Evolutionary conservation across 2,797 vertebrate genomes (phyloP).

Genomic region (Cuniculus paca): DNA sequence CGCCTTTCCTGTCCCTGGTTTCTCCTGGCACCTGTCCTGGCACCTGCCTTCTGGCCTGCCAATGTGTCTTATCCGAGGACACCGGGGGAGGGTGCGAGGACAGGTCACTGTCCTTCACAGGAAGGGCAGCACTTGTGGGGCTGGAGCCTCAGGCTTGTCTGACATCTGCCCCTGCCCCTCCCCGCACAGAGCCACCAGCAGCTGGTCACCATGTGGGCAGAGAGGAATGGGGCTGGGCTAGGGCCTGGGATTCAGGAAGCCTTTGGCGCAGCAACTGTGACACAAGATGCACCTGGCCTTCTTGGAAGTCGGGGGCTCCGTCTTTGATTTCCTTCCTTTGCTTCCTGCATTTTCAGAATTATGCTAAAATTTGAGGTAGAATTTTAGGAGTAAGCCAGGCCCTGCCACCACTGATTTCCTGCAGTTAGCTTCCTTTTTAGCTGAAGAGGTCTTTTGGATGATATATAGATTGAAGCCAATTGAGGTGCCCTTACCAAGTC

Average conservation of each 20-base stretch:
- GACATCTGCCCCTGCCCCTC: slow-evolving; percentile 9
- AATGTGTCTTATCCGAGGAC: not conserved
- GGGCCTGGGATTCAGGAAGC: slow-evolving; percentile 67
- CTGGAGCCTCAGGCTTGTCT: not conserved
- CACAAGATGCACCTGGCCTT: slow-evolving; percentile 61
- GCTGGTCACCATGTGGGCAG: slow-evolving; percentile 69
- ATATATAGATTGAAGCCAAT: not conserved
- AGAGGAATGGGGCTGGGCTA: slow-evolving; percentile 64
- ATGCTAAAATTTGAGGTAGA: not conserved
- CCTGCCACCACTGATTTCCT: not conserved
- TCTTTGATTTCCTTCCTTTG: slow-evolving; percentile 27
- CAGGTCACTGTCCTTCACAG: not conserved
- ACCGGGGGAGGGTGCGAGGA: too few relatives aligned
- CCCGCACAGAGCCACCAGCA: slow-evolving; percentile 25
- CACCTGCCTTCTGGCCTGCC: slow-evolving; percentile 37
- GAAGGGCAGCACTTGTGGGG: not conserved
- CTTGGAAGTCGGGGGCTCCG: slow-evolving; percentile 42
- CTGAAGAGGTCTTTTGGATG: not conserved
- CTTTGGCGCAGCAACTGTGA: slow-evolving; percentile 69
- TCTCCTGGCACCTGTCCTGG: slow-evolving; percentile 7
- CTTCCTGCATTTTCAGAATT: slow-evolving; percentile 64
- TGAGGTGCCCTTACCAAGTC: not conserved
- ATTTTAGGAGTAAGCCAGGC: not conserved
- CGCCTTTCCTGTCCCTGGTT: not conserved
- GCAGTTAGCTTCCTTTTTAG: not conserved